phyloP scores from a whole-genome alignment of 1,140 invertebrate genomes.

The Metopolophium dirhodum region DNA sequence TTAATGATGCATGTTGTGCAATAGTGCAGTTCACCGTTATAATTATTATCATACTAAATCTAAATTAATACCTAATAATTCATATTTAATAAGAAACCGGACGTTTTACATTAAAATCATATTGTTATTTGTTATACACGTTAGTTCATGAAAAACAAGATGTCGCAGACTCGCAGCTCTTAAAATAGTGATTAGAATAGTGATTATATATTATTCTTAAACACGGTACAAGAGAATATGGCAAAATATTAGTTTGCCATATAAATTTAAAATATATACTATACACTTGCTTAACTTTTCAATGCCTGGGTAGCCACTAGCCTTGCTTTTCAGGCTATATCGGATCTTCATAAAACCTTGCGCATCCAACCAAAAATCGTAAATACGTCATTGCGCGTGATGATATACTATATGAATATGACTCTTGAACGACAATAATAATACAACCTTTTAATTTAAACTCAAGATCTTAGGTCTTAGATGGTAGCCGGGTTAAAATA shows the following conservation, averaged over 20 bases:
- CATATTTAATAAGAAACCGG: background rate
- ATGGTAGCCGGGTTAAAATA: background rate
- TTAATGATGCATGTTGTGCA: too few species aligned
- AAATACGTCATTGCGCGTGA: background rate
- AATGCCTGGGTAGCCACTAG: background rate
- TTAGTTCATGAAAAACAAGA: background rate
- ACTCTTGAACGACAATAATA: background rate
- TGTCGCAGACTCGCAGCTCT: background rate
- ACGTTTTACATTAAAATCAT: background rate
- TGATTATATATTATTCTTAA: background rate
- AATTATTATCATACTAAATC: background rate
- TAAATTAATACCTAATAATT: background rate
- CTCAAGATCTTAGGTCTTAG: background rate
- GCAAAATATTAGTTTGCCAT: background rate
- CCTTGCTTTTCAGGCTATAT: background rate
- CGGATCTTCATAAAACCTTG: background rate
- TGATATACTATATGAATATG: background rate
- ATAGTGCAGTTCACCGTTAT: background rate
- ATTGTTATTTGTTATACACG: background rate
- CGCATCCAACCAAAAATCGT: background rate
- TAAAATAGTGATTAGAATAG: background rate
- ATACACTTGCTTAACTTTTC: background rate
- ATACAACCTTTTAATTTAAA: background rate
- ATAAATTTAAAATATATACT: background rate
- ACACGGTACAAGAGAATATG: background rate